These are phyloP conservation scores for Poliocrania exsul DNA, from an alignment of 2,797 vertebrate species.

Conservation along the genomic window DNA sequence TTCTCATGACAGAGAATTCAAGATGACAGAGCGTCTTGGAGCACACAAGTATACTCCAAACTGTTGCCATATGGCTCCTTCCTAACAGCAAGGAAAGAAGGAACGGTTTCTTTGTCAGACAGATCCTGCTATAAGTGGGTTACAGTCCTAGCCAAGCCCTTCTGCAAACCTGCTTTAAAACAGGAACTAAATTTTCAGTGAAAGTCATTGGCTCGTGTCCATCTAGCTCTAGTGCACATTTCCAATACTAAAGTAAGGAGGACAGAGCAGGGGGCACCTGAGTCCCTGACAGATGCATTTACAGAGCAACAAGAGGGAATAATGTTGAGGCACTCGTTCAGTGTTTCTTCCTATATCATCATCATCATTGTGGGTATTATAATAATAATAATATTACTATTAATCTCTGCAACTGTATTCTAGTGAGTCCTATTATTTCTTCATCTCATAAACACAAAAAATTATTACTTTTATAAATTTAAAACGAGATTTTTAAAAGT, in stretches of 20 bases:
- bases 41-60: neutral
- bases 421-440: neutral
- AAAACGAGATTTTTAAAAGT: neutral
- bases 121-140: neutral
- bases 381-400: neutral
- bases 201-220: neutral
- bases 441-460: neutral
- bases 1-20: neutral
- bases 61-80: neutral
- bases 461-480: neutral
- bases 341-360: neutral
- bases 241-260: neutral
- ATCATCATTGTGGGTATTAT: neutral
- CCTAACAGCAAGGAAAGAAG: neutral
- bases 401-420: neutral
- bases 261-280: neutral
- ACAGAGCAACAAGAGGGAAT: neutral
- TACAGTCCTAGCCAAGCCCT: neutral
- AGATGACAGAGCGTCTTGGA: neutral
- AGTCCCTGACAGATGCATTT: neutral
- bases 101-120: neutral
- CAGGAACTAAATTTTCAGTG: neutral
- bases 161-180: slow-evolving; percentile 13
- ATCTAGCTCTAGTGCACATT: neutral
- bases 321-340: neutral